Evolutionary conservation across 2,888 invertebrate species (phyloP).

Genomic region (Dugesia japonica): DNA sequence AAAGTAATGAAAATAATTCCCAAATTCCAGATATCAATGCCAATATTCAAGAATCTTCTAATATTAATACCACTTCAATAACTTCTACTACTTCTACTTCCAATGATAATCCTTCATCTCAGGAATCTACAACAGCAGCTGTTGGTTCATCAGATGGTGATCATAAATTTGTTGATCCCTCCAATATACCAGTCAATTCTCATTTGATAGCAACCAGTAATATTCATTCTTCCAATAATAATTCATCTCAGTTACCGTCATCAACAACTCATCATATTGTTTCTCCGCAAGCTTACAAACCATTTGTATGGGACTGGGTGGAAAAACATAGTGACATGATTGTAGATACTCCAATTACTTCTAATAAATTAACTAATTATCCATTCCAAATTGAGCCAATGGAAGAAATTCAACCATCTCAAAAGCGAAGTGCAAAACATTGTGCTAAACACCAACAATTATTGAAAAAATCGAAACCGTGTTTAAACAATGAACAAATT

Average conservation of each 20-base stretch:
- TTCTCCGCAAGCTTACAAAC: conserved; percentile 36
- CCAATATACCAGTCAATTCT: not conserved
- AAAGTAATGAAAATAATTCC: not conserved
- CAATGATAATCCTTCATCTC: conserved; percentile 12
- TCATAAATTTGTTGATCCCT: not conserved
- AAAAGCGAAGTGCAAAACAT: not conserved
- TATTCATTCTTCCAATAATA: not conserved
- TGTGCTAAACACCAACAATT: conserved; percentile 1
- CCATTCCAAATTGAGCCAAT: not conserved
- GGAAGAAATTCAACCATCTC: conserved; percentile 21
- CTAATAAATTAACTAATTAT: not conserved
- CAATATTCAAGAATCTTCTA: not conserved
- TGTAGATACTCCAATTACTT: not conserved
- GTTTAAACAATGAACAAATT: not conserved
- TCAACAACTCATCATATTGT: not conserved
- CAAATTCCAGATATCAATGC: not conserved
- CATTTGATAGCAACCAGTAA: not conserved
- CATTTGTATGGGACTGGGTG: conserved; percentile 44
- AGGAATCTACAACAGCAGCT: not conserved
- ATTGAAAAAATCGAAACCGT: not conserved
- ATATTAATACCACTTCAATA: not conserved
- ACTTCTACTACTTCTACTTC: not conserved
- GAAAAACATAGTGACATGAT: conserved; percentile 39
- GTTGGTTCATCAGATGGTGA: conserved; percentile 12
- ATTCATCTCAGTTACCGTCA: not conserved